Evolutionary conservation across 2,113 vertebrate genomes (phyloP).

Genomic region (Hippocampus zosterae): DNA sequence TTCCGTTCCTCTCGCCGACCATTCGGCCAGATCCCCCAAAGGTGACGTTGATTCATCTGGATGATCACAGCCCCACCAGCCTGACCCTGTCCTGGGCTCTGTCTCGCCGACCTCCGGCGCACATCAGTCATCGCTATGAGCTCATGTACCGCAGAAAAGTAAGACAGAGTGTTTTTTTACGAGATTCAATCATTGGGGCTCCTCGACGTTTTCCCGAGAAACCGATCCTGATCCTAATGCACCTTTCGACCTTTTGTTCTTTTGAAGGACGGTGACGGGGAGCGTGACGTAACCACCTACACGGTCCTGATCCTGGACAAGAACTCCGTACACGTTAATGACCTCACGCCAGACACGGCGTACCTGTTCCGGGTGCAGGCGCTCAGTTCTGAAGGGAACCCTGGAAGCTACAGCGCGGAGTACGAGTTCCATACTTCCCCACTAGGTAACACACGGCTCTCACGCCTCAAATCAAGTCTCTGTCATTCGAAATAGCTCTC

Average conservation of each 20-base stretch:
- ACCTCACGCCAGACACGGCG: slow-evolving; percentile 78
- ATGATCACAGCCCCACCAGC: slow-evolving; percentile 77
- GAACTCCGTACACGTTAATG: slow-evolving; percentile 76
- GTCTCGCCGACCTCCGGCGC: slow-evolving; percentile 76
- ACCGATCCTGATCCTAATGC: slow-evolving; percentile 3
- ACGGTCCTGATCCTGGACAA: slow-evolving; percentile 84
- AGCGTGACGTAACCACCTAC: slow-evolving; percentile 88
- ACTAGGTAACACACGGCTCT: slow-evolving; percentile 38
- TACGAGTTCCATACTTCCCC: slow-evolving; percentile 82
- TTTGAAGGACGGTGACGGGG: slow-evolving; percentile 61
- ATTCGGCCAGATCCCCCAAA: slow-evolving; percentile 82
- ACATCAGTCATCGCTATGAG: slow-evolving; percentile 83
- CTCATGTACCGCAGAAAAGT: slow-evolving; percentile 97
- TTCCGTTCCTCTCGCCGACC: slow-evolving; percentile 23
- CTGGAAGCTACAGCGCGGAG: slow-evolving; percentile 77
- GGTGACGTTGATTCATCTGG: slow-evolving; percentile 82
- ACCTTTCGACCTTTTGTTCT: not conserved
- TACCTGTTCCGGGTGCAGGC: slow-evolving; percentile 89
- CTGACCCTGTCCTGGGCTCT: slow-evolving; percentile 86
- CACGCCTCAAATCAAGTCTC: not conserved
- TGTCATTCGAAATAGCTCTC: not conserved
- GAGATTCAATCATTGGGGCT: not conserved
- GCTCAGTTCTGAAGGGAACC: slow-evolving; percentile 76
- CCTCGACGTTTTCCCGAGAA: not conserved
- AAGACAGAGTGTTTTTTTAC: slow-evolving; percentile 26